Percentiles rank a stretch among this genome's conserved stretches.
phyloP scores from a whole-genome alignment of 2,888 invertebrate species.

The Elmis aenea region DNA sequence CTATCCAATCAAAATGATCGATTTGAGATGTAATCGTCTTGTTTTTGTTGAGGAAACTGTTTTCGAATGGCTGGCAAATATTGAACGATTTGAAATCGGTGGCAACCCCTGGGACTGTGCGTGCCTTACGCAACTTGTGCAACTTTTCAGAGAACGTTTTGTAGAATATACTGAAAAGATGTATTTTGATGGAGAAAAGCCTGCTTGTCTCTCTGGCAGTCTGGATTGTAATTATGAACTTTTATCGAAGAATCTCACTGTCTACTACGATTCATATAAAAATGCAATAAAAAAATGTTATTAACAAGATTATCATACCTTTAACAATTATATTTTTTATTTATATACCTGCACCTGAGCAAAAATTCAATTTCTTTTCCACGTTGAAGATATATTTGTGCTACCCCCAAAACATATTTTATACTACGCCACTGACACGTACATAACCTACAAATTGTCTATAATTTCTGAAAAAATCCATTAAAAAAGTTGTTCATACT shows the following conservation, averaged over 20 bases:
- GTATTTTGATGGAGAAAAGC: slow-evolving; percentile 22
- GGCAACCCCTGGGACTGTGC: slow-evolving; percentile 30
- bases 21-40: slow-evolving; percentile 25
- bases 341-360: no score
- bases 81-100: slow-evolving; percentile 25
- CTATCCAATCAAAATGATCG: slow-evolving; percentile 21
- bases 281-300: no score
- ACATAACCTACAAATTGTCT: no score
- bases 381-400: no score
- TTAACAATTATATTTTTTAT: no score
- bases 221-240: not conserved
- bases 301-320: no score
- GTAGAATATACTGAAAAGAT: slow-evolving; percentile 17
- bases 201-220: slow-evolving; percentile 19
- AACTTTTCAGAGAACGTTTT: slow-evolving; percentile 14
- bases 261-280: not conserved
- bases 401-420: no score
- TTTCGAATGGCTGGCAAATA: slow-evolving; percentile 23
- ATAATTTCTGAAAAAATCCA: no score
- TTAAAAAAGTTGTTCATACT: no score
- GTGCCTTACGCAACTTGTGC: slow-evolving; percentile 20
- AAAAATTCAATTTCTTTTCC: no score
- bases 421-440: no score
- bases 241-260: not conserved
- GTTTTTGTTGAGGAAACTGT: slow-evolving; percentile 22